Evolutionary conservation across 1,140 invertebrate genomes (phyloP).

Genomic region (Drosophila nikananu): DNA sequence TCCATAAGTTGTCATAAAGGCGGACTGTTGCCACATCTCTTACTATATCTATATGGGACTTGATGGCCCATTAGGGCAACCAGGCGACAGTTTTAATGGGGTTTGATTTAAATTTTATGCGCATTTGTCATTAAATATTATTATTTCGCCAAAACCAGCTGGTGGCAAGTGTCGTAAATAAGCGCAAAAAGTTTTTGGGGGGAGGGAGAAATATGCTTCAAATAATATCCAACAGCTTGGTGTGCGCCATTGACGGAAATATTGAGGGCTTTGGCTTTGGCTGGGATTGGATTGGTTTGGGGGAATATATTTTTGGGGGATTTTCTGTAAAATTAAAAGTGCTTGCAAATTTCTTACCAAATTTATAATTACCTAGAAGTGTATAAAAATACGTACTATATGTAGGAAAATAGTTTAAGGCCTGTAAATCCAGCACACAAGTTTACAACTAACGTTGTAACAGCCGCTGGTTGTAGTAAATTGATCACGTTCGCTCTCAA

Average conservation of each 20-base stretch:
- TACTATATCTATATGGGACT: constrained; percentile 41
- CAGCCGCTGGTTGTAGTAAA: not conserved
- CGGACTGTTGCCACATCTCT: constrained; percentile 66
- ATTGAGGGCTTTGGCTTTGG: not conserved
- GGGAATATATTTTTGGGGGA: not conserved
- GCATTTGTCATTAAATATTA: constrained; percentile 77
- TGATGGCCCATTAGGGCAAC: constrained; percentile 62
- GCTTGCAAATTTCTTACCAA: not conserved
- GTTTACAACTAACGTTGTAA: not conserved
- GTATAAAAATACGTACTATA: not conserved
- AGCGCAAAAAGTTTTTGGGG: constrained; percentile 22
- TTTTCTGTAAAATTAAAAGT: not conserved
- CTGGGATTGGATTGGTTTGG: not conserved
- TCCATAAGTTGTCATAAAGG: constrained; percentile 80
- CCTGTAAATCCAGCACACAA: not conserved
- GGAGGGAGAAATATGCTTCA: not conserved
- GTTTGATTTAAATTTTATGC: constrained; percentile 78
- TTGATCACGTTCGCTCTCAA: constrained; percentile 12
- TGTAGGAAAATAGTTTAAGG: not conserved
- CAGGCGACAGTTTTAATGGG: constrained; percentile 67
- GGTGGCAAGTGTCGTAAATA: constrained; percentile 43
- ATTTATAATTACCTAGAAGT: not conserved
- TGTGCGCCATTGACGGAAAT: not conserved
- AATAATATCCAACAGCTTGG: not conserved
- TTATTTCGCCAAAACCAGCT: constrained; percentile 63